Conservation (phyloP, 2,797 vertebrate genomes). For the Periophthalmus magnuspinnatus region DNA sequence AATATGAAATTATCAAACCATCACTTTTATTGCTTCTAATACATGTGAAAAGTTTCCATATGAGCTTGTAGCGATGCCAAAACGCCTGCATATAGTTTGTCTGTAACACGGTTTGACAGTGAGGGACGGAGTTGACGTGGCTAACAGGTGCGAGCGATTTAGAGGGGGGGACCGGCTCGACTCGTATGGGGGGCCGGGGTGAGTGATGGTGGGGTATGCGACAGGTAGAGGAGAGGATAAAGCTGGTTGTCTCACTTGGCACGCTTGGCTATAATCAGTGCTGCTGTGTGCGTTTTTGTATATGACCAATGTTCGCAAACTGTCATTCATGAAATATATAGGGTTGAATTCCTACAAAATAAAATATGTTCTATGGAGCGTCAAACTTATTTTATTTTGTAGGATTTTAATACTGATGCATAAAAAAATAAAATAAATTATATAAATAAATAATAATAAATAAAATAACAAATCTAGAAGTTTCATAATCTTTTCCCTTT, state of each 20-base stretch:
- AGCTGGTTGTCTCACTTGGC: slow-evolving; percentile 86
- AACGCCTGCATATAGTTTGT: slow-evolving; percentile 89
- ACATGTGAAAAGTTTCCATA: slow-evolving; percentile 10
- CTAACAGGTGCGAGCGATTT: slow-evolving; percentile 99
- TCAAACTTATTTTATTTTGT: no score
- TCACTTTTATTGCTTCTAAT: slow-evolving; percentile 2
- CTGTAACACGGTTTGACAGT: slow-evolving; percentile 97
- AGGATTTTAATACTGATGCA: no score
- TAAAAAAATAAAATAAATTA: no score
- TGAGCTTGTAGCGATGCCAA: slow-evolving; percentile 88
- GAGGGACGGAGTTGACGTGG: slow-evolving; percentile 98
- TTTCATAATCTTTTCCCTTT: no score
- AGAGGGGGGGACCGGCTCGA: slow-evolving; percentile 71
- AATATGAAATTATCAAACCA: slow-evolving; percentile 14
- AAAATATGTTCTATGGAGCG: no score
- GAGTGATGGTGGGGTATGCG: slow-evolving; percentile 81
- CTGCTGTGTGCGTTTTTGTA: background rate
- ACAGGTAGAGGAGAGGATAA: slow-evolving; percentile 81
- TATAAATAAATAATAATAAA: no score
- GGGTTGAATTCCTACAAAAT: no score
- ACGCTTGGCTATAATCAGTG: slow-evolving; percentile 62
- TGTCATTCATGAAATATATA: background rate
- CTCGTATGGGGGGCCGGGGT: slow-evolving; percentile 25
- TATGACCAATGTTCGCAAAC: background rate
- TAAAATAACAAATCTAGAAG: no score